phyloP scores from a whole-genome alignment of 2,113 vertebrate species.

The Sceloporus tristichus region DNA sequence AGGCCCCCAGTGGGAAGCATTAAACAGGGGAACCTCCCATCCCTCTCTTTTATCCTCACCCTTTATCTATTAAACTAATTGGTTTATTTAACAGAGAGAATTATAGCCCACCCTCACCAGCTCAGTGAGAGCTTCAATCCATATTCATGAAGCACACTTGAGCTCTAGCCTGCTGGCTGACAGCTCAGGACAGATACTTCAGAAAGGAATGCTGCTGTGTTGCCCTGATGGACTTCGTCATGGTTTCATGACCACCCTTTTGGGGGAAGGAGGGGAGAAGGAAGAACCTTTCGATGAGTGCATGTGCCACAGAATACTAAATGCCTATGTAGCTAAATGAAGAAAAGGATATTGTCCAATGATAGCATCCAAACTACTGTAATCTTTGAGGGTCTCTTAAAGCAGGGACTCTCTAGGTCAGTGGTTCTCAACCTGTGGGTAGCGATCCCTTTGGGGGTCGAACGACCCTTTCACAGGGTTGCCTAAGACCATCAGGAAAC shows the following conservation, averaged over 20 bases:
- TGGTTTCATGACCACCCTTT: no score
- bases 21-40: neutral
- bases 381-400: neutral
- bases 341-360: neutral
- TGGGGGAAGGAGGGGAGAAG: neutral
- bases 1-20: neutral
- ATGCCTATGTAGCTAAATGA: neutral
- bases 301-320: neutral
- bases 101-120: neutral
- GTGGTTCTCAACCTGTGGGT: no score
- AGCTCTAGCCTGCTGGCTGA: slow-evolving; percentile 1
- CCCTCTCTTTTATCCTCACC: neutral
- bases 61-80: neutral
- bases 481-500: no score
- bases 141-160: slow-evolving; percentile 35
- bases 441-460: no score
- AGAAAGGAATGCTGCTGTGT: neutral
- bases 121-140: slow-evolving; percentile 9
- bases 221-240: neutral
- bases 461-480: no score
- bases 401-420: neutral
- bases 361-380: neutral
- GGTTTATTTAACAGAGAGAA: neutral
- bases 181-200: neutral
- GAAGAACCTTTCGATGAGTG: neutral